Base-by-base conservation (phyloP, 1,140 invertebrate genomes). In the Sitobion miscanthi region DNA sequence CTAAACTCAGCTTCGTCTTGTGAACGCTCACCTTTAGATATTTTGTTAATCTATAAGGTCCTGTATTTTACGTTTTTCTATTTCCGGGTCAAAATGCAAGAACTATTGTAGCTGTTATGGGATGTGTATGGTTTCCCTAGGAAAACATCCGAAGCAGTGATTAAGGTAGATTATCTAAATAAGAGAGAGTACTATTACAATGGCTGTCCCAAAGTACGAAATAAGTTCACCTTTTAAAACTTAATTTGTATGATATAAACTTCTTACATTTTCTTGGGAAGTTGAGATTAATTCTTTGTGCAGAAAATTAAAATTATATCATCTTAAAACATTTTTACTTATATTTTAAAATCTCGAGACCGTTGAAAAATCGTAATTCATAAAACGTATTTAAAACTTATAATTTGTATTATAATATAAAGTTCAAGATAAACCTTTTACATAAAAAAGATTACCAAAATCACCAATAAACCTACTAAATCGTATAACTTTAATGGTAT, bases 241-340 rank as follows among this genome's bases (percentile, higher is more conserved):
- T 77, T n/a, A 77, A 77, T 77, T 77, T 77, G 30, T 77, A 77
- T 77, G 62, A 77, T n/a, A 77, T 17, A 6, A 77, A 77, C 23
- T 69, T 69, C 62, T 69, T 77, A 77, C 11, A n/a, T 77, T 77
- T 77, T 77, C n/a, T 77, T 77, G n/a, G 14, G 62, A 77, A 77
- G 17, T 5, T 77, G 62, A n/a, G 62, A n/a, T 77, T 77, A 77
- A 77, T 77, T 77, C n/a, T 77, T 77, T 77, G 62, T 35, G n/a
- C 62, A 35, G 30, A n/a, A 77, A 77, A 77, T 77, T 77, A 77
- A 77, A 77, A 77, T 77, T 77, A 77, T 77, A 77, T 77, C 30
- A n/a, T 14, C 62, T 77, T n/a, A 77, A 77, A 77, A 77, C 4
- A 77, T 77, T 77, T 77, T 69, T n/a, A 69, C 30, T 69, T n/a